A percentile compares a stretch with the other conserved stretches of the same genome.
phyloP scores from a whole-genome alignment of 2,113 vertebrate species.

The Syrrhaptes paradoxus region DNA sequence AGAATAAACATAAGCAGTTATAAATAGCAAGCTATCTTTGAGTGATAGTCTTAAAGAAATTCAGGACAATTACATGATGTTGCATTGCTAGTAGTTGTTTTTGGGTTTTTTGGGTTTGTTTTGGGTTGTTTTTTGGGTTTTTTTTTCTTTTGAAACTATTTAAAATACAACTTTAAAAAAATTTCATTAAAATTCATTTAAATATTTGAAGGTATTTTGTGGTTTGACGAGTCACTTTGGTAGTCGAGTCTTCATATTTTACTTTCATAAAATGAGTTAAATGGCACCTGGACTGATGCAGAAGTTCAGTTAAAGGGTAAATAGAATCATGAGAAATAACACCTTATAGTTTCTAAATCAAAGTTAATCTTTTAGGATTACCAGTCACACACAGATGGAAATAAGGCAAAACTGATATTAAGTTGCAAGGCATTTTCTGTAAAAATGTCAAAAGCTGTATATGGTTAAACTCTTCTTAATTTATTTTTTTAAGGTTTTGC shows the following conservation, averaged over 20 bases:
- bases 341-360: neutral
- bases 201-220: conserved; percentile 29
- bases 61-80: conserved; percentile 38
- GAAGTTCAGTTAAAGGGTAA: conserved; percentile 26
- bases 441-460: neutral
- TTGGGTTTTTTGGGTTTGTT: neutral
- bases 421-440: neutral
- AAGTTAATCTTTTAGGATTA: neutral
- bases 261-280: conserved; percentile 24
- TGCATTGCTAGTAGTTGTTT: conserved; percentile 40
- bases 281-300: neutral
- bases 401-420: neutral
- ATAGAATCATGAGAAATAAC: neutral
- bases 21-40: conserved; percentile 55
- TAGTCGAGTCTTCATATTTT: conserved; percentile 17
- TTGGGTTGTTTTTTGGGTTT: neutral
- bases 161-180: neutral
- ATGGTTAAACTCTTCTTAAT: neutral
- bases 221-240: conserved; percentile 1
- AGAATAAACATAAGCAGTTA: conserved; percentile 41
- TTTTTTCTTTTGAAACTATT: neutral
- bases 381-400: neutral
- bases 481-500: neutral
- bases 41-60: conserved; percentile 1
- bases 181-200: neutral